Evolutionary conservation across 1,140 invertebrate genomes (phyloP).

Genomic region (Pygmarrhopalites habei): DNA sequence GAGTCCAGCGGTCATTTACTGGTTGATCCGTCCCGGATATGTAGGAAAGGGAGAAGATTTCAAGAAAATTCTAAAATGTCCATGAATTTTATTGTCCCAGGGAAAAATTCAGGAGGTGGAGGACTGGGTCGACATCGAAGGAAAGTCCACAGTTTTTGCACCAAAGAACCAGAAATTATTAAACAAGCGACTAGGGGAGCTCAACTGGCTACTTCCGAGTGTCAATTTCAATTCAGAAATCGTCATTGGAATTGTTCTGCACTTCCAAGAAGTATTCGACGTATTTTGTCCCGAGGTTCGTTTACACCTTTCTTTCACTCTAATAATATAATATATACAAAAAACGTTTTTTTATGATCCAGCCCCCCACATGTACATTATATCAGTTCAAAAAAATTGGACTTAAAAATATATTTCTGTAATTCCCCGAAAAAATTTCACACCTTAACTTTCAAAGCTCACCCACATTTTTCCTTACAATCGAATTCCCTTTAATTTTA

Average conservation of each 20-base stretch:
- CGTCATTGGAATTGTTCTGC: constrained; percentile 79
- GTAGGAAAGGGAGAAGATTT: constrained; percentile 58
- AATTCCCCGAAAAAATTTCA: too few species aligned
- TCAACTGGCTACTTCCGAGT: constrained; percentile 68
- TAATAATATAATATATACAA: too few species aligned
- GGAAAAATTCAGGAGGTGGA: constrained; percentile 21
- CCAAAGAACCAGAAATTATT: constrained; percentile 58
- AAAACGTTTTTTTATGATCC: too few species aligned
- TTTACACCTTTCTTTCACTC: too few species aligned
- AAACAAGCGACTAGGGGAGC: constrained; percentile 70
- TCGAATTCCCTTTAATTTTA: too few species aligned
- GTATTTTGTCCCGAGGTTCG: constrained; percentile 69
- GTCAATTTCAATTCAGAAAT: constrained; percentile 73
- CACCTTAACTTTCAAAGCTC: too few species aligned
- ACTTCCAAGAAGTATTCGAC: constrained; percentile 64
- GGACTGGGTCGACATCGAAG: constrained; percentile 26
- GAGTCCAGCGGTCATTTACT: constrained; percentile 61
- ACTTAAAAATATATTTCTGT: too few species aligned
- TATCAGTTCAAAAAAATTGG: too few species aligned
- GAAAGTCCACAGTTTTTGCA: constrained; percentile 37
- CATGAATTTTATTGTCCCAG: constrained; percentile 33
- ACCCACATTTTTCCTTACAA: too few species aligned
- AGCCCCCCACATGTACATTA: too few species aligned
- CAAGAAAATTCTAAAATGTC: constrained; percentile 40
- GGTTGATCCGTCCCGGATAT: constrained; percentile 78